Evolutionary conservation across 2,113 vertebrate species (phyloP).

Genomic region (Nymphicus hollandicus): DNA sequence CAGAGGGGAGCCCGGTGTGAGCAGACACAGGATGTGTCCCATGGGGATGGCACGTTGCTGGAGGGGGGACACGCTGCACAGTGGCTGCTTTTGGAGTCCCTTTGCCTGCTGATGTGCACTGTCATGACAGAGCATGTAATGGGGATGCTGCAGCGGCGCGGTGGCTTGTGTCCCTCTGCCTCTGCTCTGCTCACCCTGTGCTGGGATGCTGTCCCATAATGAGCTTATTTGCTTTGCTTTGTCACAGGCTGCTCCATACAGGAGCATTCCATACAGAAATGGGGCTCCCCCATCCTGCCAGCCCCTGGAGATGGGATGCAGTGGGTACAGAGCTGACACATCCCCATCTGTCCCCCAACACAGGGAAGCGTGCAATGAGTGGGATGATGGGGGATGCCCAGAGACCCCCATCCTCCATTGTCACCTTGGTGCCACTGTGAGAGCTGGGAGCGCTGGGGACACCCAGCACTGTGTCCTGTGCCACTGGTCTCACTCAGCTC

Average conservation of each 20-base stretch:
- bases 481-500: neutral
- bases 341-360: neutral
- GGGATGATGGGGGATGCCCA: neutral
- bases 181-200: neutral
- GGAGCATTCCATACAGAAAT: neutral
- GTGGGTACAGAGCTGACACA: fast-evolving
- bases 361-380: fast-evolving
- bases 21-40: neutral
- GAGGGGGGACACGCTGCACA: neutral
- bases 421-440: neutral
- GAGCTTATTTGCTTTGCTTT: slow-evolving; percentile 27
- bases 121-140: neutral
- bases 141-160: neutral
- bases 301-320: neutral
- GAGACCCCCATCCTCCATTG: fast-evolving
- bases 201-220: neutral
- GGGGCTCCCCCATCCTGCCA: neutral
- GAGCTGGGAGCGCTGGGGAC: neutral
- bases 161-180: neutral
- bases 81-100: neutral
- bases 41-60: neutral
- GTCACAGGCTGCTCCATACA: neutral
- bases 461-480: neutral
- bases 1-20: neutral
- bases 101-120: slow-evolving; percentile 1